Evolutionary conservation across 2,888 invertebrate genomes (phyloP), one percentile per base, ranked within the genome.

Genomic region (Papilio protenor): DNA sequence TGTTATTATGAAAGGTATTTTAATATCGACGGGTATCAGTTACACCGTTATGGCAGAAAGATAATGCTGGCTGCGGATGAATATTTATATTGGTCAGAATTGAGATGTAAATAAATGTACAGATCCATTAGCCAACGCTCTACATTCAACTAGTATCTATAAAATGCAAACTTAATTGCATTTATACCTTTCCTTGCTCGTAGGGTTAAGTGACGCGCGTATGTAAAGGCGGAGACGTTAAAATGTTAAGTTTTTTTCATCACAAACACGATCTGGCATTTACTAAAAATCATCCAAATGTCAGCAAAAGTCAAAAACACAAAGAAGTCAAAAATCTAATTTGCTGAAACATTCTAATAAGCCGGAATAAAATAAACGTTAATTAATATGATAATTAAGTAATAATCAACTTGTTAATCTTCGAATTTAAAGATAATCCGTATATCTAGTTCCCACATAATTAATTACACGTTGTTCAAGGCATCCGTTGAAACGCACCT

Each of bases 101-200:
- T 89, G 87, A 91, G 89, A 90, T 90, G 90, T 90, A 88, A 90
- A 90, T 91, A 88, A 89, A 89, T 90, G 88, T 88, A 87, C 87
- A 87, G 86, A 85, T 85, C 86, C 87, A 90, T 89, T 88, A 90
- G 90, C 83, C 84, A 85, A 87, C 86, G 83, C 81, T 84, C 84
- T 84, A 85, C 84, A 87, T 86, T 85, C 83, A 82, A 83, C 81
- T 81, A 81, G 82, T 82, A 82, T 82, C 77, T 81, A 80, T 83
- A 83, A 82, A 83, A 82, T 82, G 81, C 82, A 80, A 82, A 81
- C 79, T 78, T 77, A 81, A 83, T 82, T 84, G 80, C 81, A 80
- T 81, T 83, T 79, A 80, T 83, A 81, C 74, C 70, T 82, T 80
- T 81, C 81, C 78, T 81, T 82, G 80, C 79, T 79, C 76, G 73